Evolutionary conservation across 2,888 invertebrate species (phyloP).

Genomic region (Dione vanillae): DNA sequence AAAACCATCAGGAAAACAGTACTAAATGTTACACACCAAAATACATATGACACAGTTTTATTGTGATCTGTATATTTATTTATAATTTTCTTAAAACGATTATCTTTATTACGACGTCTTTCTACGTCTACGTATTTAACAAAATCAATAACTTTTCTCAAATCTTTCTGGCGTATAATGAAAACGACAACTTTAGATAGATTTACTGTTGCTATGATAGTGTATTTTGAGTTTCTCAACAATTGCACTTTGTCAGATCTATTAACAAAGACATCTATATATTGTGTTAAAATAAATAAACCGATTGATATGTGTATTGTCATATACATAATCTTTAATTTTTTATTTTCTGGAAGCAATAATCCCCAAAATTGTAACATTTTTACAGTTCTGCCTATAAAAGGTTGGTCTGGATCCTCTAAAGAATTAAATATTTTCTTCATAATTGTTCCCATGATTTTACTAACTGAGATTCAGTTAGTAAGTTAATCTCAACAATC

Average conservation of each 20-base stretch:
- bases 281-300: not conserved
- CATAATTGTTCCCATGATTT: not conserved
- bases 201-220: not conserved
- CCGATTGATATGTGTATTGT: not conserved
- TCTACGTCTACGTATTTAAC: not conserved
- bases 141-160: not conserved
- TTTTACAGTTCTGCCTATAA: not conserved
- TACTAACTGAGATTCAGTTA: too few relatives aligned
- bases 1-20: not conserved
- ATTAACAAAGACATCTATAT: not conserved
- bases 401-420: slow-evolving; percentile 4
- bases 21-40: not conserved
- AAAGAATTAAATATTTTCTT: not conserved
- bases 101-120: not conserved
- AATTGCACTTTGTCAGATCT: slow-evolving; percentile 1
- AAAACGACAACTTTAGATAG: not conserved
- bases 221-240: not conserved
- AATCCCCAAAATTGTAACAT: not conserved
- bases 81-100: not conserved
- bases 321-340: not conserved
- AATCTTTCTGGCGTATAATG: not conserved
- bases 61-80: not conserved
- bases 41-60: not conserved
- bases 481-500: too few relatives aligned
- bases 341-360: not conserved